A percentile compares a stretch with the other conserved stretches of the same genome.
phyloP scores from a whole-genome alignment of 1,140 invertebrate genomes.

The Nixonia krombeini region DNA sequence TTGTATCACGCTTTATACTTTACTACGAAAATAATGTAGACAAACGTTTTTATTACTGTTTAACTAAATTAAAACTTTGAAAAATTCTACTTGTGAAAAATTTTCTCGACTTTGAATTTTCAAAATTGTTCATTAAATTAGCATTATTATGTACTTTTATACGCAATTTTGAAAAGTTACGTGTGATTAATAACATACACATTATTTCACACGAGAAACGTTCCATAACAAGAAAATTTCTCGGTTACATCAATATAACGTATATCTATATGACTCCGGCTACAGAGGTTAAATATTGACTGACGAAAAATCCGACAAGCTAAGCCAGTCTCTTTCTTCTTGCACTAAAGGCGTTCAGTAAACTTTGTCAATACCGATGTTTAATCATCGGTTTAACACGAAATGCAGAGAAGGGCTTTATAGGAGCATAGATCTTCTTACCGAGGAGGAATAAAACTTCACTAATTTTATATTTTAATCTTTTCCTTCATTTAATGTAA shows the following conservation, averaged over 20 bases:
- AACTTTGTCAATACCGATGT: constrained; percentile 17
- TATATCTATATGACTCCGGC: neutral
- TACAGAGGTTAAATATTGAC: constrained; percentile 24
- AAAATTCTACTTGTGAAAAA: no score
- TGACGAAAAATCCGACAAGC: constrained; percentile 13
- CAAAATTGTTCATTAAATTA: no score
- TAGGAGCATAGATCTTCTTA: neutral
- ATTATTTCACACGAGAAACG: neutral
- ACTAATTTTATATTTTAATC: neutral
- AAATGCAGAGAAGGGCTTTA: constrained; percentile 5
- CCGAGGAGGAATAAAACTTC: no score
- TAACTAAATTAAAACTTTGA: no score
- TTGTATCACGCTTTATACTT: no score
- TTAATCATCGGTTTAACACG: constrained; percentile 14
- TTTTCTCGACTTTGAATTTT: no score
- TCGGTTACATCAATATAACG: constrained; percentile 8
- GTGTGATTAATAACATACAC: no score
- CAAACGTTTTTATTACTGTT: no score
- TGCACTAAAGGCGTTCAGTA: constrained; percentile 18
- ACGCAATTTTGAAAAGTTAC: no score
- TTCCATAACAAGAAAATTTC: constrained; percentile 4
- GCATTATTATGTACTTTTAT: no score
- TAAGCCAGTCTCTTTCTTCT: constrained; percentile 11
- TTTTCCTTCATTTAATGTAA: neutral
- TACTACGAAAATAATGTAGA: no score